Conservation (phyloP, 2,797 vertebrate species). For the Melanotaenia maccullochi region DNA sequence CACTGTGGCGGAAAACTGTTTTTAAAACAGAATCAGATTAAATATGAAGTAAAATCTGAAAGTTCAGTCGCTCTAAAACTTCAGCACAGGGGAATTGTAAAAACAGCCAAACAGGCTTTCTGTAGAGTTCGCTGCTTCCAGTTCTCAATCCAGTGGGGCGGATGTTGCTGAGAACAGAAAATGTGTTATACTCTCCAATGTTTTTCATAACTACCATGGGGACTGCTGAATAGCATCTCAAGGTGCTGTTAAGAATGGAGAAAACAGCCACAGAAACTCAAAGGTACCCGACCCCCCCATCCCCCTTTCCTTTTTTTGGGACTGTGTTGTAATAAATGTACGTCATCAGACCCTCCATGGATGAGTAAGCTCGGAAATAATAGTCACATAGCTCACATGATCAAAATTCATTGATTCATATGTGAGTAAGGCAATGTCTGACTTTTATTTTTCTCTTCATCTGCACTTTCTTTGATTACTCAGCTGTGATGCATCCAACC, state of each 20-base stretch:
- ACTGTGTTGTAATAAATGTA: constrained; percentile 7
- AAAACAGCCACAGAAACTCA: neutral
- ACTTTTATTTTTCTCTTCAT: constrained; percentile 19
- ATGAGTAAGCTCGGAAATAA: constrained; percentile 18
- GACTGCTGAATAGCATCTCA: constrained; percentile 33
- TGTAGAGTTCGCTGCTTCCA: neutral
- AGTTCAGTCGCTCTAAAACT: constrained; percentile 7
- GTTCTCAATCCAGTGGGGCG: constrained; percentile 5
- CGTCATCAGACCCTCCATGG: constrained; percentile 5
- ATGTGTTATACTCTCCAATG: neutral
- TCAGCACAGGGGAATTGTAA: constrained; percentile 2
- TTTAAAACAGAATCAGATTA: neutral
- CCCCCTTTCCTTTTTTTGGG: neutral
- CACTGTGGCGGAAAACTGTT: neutral
- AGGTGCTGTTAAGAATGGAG: constrained; percentile 1
- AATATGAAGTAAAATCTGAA: neutral
- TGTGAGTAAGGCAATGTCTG: neutral
- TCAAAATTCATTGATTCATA: constrained; percentile 1
- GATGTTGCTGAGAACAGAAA: neutral
- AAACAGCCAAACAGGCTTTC: constrained; percentile 20
- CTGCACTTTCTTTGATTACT: constrained; percentile 20
- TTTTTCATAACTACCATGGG: constrained; percentile 7
- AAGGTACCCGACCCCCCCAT: neutral
- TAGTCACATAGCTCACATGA: constrained; percentile 1
- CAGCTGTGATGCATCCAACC: constrained; percentile 19